These are phyloP conservation scores for Rhizoglyphus robini DNA, from an alignment of 1,140 invertebrate species.

Conservation along the genomic window DNA sequence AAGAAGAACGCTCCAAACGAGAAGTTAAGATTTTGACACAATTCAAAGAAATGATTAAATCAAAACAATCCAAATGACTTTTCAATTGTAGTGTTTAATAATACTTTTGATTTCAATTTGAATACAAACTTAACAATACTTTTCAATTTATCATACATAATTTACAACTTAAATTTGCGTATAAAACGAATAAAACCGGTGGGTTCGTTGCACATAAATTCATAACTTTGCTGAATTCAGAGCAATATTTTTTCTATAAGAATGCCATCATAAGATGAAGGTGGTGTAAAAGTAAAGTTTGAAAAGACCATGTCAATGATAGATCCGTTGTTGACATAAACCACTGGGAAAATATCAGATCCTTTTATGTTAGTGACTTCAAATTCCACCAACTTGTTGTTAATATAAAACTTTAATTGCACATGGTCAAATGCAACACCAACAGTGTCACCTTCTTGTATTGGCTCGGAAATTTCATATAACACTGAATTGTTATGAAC, in stretches of 20 bases:
- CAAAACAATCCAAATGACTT: conserved; percentile 30
- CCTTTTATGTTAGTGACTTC: conserved; percentile 78
- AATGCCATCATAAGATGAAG: conserved; percentile 83
- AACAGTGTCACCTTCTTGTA: conserved; percentile 83
- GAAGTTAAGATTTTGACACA: conserved; percentile 91
- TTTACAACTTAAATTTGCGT: background rate
- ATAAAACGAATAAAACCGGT: background rate
- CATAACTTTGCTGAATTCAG: conserved; percentile 39
- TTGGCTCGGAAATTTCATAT: conserved; percentile 45
- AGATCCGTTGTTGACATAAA: conserved; percentile 93
- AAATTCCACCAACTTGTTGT: conserved; percentile 70
- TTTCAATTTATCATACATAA: background rate
- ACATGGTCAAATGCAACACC: conserved; percentile 90
- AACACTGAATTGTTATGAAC: conserved; percentile 66
- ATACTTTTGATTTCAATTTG: background rate
- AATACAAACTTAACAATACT: background rate
- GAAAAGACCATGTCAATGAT: conserved; percentile 87
- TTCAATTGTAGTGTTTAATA: background rate
- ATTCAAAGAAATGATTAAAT: conserved; percentile 75
- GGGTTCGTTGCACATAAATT: background rate
- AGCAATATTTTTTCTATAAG: conserved; percentile 93
- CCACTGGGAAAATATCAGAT: conserved; percentile 66
- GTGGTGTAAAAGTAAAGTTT: conserved; percentile 67
- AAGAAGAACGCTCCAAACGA: conserved; percentile 86
- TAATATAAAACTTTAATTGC: conserved; percentile 87